Conservation (phyloP, 2,113 vertebrate genomes). For the Synodontis membranacea region DNA sequence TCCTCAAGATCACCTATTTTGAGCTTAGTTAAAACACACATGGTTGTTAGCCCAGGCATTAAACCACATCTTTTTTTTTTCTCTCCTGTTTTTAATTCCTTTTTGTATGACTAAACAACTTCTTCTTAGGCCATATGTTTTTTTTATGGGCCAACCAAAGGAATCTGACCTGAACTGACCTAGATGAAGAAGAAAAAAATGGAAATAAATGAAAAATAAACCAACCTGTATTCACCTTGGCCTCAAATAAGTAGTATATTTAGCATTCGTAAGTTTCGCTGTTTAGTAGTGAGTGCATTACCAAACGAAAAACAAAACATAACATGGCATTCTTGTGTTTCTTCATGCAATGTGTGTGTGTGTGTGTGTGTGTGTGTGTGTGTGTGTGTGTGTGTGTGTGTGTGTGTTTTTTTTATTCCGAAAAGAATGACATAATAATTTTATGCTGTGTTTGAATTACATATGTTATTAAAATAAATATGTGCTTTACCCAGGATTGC, state of each 20-base stretch:
- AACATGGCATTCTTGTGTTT: slow-evolving; percentile 42
- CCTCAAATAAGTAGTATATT: slow-evolving; percentile 10
- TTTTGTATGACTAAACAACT: slow-evolving; percentile 57
- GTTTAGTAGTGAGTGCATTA: background rate
- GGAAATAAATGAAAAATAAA: background rate
- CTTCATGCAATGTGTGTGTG: slow-evolving; percentile 25
- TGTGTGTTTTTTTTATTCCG: no score
- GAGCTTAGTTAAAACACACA: slow-evolving; percentile 63
- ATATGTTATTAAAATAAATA: slow-evolving; percentile 49
- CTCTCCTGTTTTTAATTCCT: slow-evolving; percentile 57
- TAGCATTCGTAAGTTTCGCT: background rate
- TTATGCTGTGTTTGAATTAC: slow-evolving; percentile 34
- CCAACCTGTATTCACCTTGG: slow-evolving; percentile 3
- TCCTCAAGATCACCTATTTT: slow-evolving; percentile 42
- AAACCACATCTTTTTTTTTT: slow-evolving; percentile 58
- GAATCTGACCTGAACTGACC: slow-evolving; percentile 59
- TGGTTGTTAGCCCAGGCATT: slow-evolving; percentile 64
- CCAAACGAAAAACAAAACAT: background rate
- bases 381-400: no score
- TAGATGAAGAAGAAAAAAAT: slow-evolving; percentile 53
- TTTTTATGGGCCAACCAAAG: slow-evolving; percentile 58
- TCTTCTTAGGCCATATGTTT: slow-evolving; percentile 64
- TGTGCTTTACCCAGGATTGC: slow-evolving; percentile 41
- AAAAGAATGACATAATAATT: background rate
- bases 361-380: no score